phyloP scores from a whole-genome alignment of 2,113 vertebrate species.

The Ophthalmolycus amberensis region DNA sequence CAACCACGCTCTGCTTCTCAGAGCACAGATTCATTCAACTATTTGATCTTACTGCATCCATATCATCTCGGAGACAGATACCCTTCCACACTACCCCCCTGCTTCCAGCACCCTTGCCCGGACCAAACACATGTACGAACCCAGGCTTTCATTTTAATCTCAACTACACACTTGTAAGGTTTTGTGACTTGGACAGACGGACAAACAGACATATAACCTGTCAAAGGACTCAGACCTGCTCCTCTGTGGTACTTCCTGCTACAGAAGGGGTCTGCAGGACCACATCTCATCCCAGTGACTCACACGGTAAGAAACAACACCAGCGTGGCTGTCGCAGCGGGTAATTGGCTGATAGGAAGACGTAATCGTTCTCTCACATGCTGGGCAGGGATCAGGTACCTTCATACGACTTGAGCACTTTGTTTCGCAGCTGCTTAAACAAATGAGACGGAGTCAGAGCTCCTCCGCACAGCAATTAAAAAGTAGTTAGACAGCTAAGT shows the following conservation, averaged over 20 bases:
- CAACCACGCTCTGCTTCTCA: no score
- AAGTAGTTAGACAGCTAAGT: slow-evolving; percentile 22
- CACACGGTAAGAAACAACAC: not conserved
- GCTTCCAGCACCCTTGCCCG: no score
- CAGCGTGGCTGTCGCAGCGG: not conserved
- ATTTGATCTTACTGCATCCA: no score
- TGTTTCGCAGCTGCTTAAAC: slow-evolving; percentile 25
- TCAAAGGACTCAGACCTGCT: no score
- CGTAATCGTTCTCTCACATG: not conserved
- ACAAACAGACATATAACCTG: no score
- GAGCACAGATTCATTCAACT: no score
- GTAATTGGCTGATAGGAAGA: slow-evolving; percentile 9
- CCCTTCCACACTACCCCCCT: no score
- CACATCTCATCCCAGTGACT: not conserved
- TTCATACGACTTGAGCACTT: slow-evolving; percentile 45
- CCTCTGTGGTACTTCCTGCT: not conserved
- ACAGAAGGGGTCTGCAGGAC: not conserved
- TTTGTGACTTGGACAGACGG: no score
- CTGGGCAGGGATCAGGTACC: slow-evolving; percentile 43
- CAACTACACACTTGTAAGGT: no score
- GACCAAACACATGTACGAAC: no score
- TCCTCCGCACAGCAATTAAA: slow-evolving; percentile 35
- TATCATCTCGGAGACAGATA: no score
- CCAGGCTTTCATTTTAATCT: no score
- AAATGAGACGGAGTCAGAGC: slow-evolving; percentile 38